A percentile compares a stretch with the other conserved stretches of the same genome.
phyloP scores from a whole-genome alignment of 2,888 invertebrate genomes.

The Leistus spinibarbis region DNA sequence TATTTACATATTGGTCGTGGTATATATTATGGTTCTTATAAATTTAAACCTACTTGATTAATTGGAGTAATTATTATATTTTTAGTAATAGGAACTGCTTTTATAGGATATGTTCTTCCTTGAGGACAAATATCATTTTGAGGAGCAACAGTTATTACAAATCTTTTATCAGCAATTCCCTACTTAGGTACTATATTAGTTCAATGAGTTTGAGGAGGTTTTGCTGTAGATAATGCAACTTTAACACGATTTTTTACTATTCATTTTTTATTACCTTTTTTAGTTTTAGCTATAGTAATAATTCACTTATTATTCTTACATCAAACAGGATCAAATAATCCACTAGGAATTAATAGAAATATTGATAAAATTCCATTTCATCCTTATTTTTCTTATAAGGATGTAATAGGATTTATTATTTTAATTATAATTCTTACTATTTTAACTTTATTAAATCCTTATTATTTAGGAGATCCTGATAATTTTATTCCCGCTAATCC shows the following conservation, averaged over 20 bases:
- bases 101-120: constrained; percentile 78
- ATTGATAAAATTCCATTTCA: constrained; percentile 73
- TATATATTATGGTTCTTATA: constrained; percentile 60
- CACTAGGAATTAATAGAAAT: constrained; percentile 68
- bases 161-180: constrained; percentile 73
- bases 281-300: constrained; percentile 65
- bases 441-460: constrained; percentile 10
- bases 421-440: constrained; percentile 10
- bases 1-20: constrained; percentile 73
- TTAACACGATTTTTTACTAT: constrained; percentile 76
- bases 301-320: constrained; percentile 71
- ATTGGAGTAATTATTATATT: constrained; percentile 70
- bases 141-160: constrained; percentile 56
- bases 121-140: constrained; percentile 78
- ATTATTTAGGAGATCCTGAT: constrained; percentile 65
- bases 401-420: constrained; percentile 64
- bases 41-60: constrained; percentile 65
- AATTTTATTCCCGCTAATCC: constrained; percentile 76
- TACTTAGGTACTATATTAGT: constrained; percentile 68
- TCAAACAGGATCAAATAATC: constrained; percentile 72
- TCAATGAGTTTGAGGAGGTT: constrained; percentile 61
- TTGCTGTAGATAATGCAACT: constrained; percentile 72
- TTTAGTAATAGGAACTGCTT: constrained; percentile 72
- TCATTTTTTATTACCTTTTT: constrained; percentile 75
- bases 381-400: constrained; percentile 69